Base-by-base conservation (phyloP, 2,797 vertebrate genomes). In the Sebastes itinus region DNA sequence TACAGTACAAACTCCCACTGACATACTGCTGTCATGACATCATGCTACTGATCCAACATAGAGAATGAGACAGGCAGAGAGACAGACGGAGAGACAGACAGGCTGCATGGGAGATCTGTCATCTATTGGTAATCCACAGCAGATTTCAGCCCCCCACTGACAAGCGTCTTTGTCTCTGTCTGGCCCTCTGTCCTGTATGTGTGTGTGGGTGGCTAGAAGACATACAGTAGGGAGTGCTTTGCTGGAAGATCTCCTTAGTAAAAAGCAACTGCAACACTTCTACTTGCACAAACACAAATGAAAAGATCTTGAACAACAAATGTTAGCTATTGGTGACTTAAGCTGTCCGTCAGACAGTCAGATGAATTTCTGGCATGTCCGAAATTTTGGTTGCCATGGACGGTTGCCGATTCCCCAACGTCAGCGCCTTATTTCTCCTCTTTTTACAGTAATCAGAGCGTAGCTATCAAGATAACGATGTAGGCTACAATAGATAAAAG, bases 111-210 rank as follows among this genome's bases (percentile, higher is more conserved):
- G 35, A 80, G 32, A 82, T 81, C 74, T 86, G 38, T 82, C 77
- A 87, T 86, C 78, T 87, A 66, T 27, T 69, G 28, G 56, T 84
- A 86, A 90, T 86, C 78, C 80, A 80, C 74, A 67, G 49, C 82
- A 75, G 77, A 86, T 90, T 82, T 76, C 28, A 80, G 60, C 16
- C 56, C 66, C 81, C 80, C 64, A 33, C 73, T 71, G 83, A 72
- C 70, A 74, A 58, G 12, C 67, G 38, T 78, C 78, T 85, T 74
- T 87, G 80, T 81, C 56, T 85, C 58, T 52, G 77, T 83, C 74
- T 87, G 55, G 62, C 58, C 22, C 52, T 65, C 23, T 70, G 52
- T 64, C 60, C 33, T 55, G 30, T 58, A 8, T 38, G 66, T 80
- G 58, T 38, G 68, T 22, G 42, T 72, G 23, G 27, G 56, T n/a